A percentile compares a stretch with the other conserved stretches of the same genome.
These are phyloP conservation scores for Plusia festucae DNA, from an alignment of 2,888 invertebrate species.

Conservation along the genomic window DNA sequence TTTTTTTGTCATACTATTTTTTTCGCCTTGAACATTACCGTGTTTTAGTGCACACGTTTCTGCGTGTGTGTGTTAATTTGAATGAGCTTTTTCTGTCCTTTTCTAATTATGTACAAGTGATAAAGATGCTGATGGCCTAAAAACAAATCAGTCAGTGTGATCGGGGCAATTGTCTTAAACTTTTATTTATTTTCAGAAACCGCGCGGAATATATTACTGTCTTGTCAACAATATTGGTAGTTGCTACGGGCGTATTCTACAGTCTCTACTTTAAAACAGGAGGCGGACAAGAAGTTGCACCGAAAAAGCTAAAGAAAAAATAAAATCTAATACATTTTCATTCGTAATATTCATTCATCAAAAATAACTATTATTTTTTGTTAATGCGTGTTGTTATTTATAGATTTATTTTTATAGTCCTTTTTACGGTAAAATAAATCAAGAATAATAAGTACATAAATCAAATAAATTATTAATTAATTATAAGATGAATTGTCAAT, in stretches of 20 bases:
- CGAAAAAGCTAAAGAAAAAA: conserved; percentile 65
- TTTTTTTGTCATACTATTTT: too few relatives aligned
- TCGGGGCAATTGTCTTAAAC: conserved; percentile 8
- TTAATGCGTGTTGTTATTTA: background rate
- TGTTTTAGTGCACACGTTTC: too few relatives aligned
- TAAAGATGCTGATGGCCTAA: too few relatives aligned
- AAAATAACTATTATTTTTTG: background rate
- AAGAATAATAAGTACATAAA: background rate
- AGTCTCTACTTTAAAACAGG: conserved; percentile 83
- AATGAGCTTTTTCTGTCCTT: too few relatives aligned
- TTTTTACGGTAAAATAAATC: background rate
- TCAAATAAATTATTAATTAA: conserved; percentile 4
- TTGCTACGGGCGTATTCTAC: conserved; percentile 89
- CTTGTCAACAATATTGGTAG: conserved; percentile 86
- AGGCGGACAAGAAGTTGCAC: conserved; percentile 53
- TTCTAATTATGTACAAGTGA: too few relatives aligned
- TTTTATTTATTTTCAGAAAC: conserved; percentile 80
- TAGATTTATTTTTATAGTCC: background rate
- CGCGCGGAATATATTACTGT: conserved; percentile 91
- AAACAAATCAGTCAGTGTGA: too few relatives aligned
- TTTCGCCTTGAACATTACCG: too few relatives aligned
- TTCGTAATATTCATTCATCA: too few relatives aligned
- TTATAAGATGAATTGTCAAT: background rate
- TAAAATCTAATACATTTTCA: background rate
- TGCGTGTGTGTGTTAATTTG: too few relatives aligned